phyloP scores from a whole-genome alignment of 2,113 vertebrate genomes.

The Pachyramphus minor region DNA sequence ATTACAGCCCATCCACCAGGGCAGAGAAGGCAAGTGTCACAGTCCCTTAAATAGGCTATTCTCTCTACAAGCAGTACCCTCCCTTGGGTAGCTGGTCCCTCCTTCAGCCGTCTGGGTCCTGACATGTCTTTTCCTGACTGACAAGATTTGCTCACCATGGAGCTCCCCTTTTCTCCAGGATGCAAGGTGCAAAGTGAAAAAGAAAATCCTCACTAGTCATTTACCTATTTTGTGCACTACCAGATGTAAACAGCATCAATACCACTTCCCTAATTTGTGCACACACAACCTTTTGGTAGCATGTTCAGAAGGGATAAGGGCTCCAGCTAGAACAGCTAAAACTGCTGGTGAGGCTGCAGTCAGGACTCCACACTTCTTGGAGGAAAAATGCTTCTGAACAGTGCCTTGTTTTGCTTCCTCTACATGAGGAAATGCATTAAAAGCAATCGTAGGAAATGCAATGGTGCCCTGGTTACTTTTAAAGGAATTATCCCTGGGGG shows the following conservation, averaged over 20 bases:
- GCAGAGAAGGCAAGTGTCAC: neutral
- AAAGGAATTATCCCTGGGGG: neutral
- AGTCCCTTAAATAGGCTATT: neutral
- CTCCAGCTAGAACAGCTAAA: neutral
- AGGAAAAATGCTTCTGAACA: neutral
- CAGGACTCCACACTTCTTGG: neutral
- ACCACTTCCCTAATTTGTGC: neutral
- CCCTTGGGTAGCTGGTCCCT: neutral
- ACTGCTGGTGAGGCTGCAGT: rapidly evolving
- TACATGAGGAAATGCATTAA: neutral
- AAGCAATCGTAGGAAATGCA: neutral
- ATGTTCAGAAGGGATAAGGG: neutral
- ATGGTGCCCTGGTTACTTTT: neutral
- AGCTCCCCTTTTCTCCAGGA: neutral
- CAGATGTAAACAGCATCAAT: neutral
- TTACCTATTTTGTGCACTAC: neutral
- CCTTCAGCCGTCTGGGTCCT: neutral
- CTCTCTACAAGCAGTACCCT: neutral
- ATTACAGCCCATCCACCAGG: neutral
- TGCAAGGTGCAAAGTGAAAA: neutral
- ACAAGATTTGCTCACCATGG: neutral
- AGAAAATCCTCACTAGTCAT: neutral
- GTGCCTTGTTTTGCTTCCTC: neutral
- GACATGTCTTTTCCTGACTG: neutral
- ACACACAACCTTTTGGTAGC: neutral